Evolutionary conservation across 2,888 invertebrate species (phyloP).

Genomic region (Nematopogon swammerdamellus): DNA sequence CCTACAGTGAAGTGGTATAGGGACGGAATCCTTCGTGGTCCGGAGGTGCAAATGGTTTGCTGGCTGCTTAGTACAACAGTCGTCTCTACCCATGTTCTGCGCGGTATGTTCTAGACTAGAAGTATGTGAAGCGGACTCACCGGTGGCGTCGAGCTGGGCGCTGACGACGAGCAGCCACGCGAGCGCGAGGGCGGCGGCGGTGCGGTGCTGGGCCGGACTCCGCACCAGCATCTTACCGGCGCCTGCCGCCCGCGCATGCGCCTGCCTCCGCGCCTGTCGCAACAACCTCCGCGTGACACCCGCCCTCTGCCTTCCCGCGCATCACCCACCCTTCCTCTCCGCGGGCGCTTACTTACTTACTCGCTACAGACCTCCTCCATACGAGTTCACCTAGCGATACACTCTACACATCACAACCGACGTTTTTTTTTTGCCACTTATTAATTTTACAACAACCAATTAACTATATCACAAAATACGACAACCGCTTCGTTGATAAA

Average conservation of each 20-base stretch:
- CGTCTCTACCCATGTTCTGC: too few species aligned
- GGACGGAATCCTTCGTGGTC: too few species aligned
- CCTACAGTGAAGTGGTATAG: too few species aligned
- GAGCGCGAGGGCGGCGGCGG: conserved; percentile 42
- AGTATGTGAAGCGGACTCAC: conserved; percentile 24
- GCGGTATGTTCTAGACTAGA: too few species aligned
- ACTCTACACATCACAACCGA: conserved; percentile 56
- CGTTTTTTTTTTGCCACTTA: conserved; percentile 52
- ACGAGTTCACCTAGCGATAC: conserved; percentile 13
- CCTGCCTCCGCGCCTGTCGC: conserved; percentile 25
- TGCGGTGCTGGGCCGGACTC: conserved; percentile 19
- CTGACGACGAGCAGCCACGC: conserved; percentile 42
- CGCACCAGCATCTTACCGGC: conserved; percentile 55
- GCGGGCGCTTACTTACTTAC: conserved; percentile 25
- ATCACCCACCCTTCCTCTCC: not conserved
- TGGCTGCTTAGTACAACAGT: too few species aligned
- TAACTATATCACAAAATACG: conserved; percentile 36
- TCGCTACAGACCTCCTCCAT: too few species aligned
- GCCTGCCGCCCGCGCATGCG: conserved; percentile 23
- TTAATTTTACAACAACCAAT: not conserved
- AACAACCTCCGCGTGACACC: conserved; percentile 36
- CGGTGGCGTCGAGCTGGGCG: conserved; percentile 43
- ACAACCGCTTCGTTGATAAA: conserved; percentile 55
- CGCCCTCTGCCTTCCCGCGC: conserved; percentile 36
- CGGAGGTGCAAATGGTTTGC: too few species aligned